phyloP scores from a whole-genome alignment of 2,797 vertebrate genomes.

The Trematomus bernacchii region DNA sequence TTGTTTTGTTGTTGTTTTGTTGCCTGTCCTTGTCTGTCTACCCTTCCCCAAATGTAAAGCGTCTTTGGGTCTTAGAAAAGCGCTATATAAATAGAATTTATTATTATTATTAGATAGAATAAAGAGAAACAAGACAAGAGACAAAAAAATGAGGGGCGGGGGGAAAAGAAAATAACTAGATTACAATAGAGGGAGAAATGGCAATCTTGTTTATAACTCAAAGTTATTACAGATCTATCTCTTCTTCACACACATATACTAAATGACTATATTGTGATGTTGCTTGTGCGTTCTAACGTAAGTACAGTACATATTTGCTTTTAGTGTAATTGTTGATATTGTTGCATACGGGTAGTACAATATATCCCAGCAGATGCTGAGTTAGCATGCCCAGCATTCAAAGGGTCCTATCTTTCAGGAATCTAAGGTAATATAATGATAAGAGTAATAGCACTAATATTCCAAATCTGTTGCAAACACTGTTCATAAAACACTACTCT shows the following conservation, averaged over 20 bases:
- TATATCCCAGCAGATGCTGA: neutral
- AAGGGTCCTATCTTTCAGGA: neutral
- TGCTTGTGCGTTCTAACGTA: neutral
- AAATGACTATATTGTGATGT: neutral
- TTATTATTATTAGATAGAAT: too few relatives aligned
- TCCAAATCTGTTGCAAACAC: neutral
- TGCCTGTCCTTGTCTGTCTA: too few relatives aligned
- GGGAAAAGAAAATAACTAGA: neutral
- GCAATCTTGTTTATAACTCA: neutral
- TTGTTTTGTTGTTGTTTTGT: too few relatives aligned
- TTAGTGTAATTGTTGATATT: neutral
- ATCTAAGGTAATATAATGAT: neutral
- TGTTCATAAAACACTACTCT: neutral
- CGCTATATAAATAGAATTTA: too few relatives aligned
- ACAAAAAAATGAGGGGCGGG: neutral
- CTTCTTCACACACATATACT: neutral
- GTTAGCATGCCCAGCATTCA: too few relatives aligned
- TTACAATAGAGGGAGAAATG: neutral
- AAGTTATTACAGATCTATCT: neutral
- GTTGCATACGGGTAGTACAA: neutral
- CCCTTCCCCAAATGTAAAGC: too few relatives aligned
- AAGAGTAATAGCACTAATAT: neutral
- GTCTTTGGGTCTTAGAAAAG: too few relatives aligned
- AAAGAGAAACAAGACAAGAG: neutral
- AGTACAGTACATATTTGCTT: neutral